phyloP scores from a whole-genome alignment of 2,113 vertebrate species.

The Apistogramma diplotaenia region DNA sequence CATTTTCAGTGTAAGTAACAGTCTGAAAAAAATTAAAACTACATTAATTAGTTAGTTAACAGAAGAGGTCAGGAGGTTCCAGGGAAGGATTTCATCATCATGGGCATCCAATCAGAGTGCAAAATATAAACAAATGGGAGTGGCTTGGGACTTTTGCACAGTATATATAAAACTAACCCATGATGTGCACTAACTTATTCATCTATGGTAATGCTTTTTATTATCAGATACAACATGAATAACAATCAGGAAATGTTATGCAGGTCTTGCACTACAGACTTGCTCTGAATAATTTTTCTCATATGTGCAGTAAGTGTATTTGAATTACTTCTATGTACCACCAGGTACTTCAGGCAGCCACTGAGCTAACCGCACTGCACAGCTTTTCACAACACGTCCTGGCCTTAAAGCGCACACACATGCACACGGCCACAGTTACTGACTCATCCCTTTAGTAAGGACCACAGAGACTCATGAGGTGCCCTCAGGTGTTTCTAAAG shows the following conservation, averaged over 20 bases:
- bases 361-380: neutral
- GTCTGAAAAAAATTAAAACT: too few relatives aligned
- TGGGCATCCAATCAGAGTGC: too few relatives aligned
- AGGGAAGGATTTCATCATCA: too few relatives aligned
- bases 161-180: neutral
- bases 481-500: conserved; percentile 13
- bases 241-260: too few relatives aligned
- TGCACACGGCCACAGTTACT: neutral
- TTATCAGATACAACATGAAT: neutral
- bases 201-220: neutral
- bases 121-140: too few relatives aligned
- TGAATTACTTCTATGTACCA: neutral
- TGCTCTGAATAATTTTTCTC: too few relatives aligned
- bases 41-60: too few relatives aligned
- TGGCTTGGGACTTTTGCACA: too few relatives aligned
- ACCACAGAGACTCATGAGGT: conserved; percentile 1
- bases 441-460: conserved; percentile 11
- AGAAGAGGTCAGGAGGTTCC: too few relatives aligned
- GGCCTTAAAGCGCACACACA: neutral
- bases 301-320: too few relatives aligned
- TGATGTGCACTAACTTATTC: neutral
- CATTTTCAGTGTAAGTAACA: neutral
- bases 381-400: neutral
- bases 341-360: neutral
- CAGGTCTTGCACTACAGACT: too few relatives aligned